Evolutionary conservation across 2,888 invertebrate species (phyloP), one percentile per base, ranked within the genome.

Genomic region (Sinopyrophorus schimmeli): DNA sequence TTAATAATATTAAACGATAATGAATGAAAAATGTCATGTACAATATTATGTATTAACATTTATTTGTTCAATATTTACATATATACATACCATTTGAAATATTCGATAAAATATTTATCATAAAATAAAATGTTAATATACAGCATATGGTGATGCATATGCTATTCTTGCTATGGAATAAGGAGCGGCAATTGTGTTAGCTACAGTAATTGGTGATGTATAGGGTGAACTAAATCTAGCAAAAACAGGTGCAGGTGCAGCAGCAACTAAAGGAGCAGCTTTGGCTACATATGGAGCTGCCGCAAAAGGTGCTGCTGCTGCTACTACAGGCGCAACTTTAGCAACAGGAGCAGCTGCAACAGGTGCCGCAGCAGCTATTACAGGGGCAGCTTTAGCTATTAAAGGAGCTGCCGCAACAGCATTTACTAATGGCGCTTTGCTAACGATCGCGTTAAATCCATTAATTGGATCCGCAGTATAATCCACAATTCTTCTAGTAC

Each of bases 401-500:
- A 71, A 70, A 2, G 74, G 73, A 3, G 75, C 76, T 0, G 76
- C 74, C 57, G 77, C 77, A 1, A 74, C 76, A 53, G 69, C 63
- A 14, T 59, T 61, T 0, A 75, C 76, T 1, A 73, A 57, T 1
- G 83, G 81, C 40, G 80, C 80, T 64, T 80, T 81, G 70, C 81
- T 81, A 0, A 85, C 84, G 20, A 83, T 78, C 6, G 83, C 83
- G 69, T 83, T 83, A 73, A 83, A 83, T 2, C 83, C 83, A 61
- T 82, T 82, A 47, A 79, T 74, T n/a, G 82, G 80, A 64, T 83
- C 83, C 4, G 83, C 82, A 5, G 81, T 81, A 69, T 83, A 83
- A 58, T 82, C 81, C 3, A 83, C 83, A 53, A 79, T 76, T 31
- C 77, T 78, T 39, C 82, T 74, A 1, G 81, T 78, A 57, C 84